Conservation (phyloP, 2,888 invertebrate species). For the Tuberolachnus salignus region DNA sequence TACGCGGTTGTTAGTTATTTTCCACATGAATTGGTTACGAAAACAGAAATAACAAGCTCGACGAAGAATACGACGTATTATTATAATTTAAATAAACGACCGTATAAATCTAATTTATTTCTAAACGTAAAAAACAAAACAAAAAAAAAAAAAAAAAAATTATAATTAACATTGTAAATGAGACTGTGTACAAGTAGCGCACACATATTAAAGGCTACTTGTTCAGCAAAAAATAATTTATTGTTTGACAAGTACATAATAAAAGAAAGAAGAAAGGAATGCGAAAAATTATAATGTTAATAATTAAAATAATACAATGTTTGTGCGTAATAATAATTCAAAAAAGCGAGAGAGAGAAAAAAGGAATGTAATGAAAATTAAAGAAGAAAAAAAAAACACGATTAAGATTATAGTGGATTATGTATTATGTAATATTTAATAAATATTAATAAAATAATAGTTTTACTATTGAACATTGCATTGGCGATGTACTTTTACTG, state of each 20-base stretch:
- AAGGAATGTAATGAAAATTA: slow-evolving; percentile 11
- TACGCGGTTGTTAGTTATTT: background rate
- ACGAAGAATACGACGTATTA: background rate
- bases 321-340: background rate
- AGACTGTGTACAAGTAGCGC: background rate
- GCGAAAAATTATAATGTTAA: background rate
- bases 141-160: background rate
- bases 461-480: too few species aligned
- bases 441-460: slow-evolving; percentile 28
- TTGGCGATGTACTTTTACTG: too few species aligned
- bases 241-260: background rate
- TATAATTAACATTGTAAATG: background rate
- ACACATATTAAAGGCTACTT: background rate
- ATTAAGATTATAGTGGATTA: background rate
- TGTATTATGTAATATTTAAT: background rate
- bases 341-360: slow-evolving; percentile 13
- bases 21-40: background rate
- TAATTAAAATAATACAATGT: slow-evolving; percentile 16
- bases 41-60: background rate
- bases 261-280: background rate
- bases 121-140: background rate
- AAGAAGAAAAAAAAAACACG: slow-evolving; percentile 3
- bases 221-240: slow-evolving; percentile 5
- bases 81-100: background rate
- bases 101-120: background rate